A percentile compares a stretch with the other conserved stretches of the same genome.
Conservation (phyloP, 2,888 invertebrate species). For the Aphrophora alni region DNA sequence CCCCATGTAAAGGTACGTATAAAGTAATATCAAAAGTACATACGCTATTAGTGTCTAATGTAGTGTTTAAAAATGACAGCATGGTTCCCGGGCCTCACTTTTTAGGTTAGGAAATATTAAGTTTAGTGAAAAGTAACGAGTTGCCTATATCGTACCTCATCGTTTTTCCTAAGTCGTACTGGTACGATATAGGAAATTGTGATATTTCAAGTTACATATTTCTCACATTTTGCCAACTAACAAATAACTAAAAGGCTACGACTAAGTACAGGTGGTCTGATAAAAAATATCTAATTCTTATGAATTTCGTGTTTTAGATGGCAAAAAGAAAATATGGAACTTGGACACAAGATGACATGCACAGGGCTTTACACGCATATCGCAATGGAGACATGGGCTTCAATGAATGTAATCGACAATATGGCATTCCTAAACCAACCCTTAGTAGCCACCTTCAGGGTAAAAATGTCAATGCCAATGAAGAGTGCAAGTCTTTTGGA, state of each 20-base stretch:
- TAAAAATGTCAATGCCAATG: conserved; percentile 11
- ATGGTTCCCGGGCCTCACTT: neutral
- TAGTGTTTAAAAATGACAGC: neutral
- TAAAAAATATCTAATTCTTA: neutral
- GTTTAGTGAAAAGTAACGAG: neutral
- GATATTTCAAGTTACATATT: too few species aligned
- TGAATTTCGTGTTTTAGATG: conserved; percentile 15
- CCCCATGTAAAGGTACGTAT: conserved; percentile 12
- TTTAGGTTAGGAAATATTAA: conserved; percentile 7
- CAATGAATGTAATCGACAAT: conserved; percentile 20
- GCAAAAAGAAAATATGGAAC: conserved; percentile 16
- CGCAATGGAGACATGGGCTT: conserved; percentile 23
- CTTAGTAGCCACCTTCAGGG: neutral
- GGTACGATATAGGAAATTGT: conserved; percentile 10
- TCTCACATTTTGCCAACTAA: conserved; percentile 1
- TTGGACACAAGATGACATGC: conserved; percentile 20
- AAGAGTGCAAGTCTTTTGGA: conserved; percentile 13
- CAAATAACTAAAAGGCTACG: neutral
- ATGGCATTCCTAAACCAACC: conserved; percentile 14
- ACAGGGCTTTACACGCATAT: neutral
- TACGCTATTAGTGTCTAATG: neutral
- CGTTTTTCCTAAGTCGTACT: conserved; percentile 18
- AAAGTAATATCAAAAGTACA: conserved; percentile 16
- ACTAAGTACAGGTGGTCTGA: too few species aligned
- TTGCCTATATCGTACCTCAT: conserved; percentile 26